Conservation (phyloP, 2,888 invertebrate genomes). For the Caradrina kadenii region DNA sequence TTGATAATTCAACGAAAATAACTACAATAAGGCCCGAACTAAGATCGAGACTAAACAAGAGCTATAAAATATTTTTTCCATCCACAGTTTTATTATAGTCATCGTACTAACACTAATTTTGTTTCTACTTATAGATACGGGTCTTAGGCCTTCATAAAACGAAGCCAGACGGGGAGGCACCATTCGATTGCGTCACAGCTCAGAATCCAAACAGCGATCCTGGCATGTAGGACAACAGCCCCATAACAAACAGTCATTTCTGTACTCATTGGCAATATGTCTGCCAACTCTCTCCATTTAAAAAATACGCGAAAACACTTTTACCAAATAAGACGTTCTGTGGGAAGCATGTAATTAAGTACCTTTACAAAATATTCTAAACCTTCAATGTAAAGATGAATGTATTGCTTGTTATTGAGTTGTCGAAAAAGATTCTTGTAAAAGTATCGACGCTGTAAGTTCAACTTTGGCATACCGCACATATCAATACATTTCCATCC, state of each 20-base stretch:
- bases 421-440: neutral
- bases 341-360: neutral
- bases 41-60: constrained; percentile 22
- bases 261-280: constrained; percentile 60
- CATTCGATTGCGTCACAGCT: constrained; percentile 69
- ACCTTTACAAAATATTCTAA: neutral
- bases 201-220: constrained; percentile 68
- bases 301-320: constrained; percentile 43
- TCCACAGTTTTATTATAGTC: constrained; percentile 30
- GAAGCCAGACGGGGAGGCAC: constrained; percentile 79
- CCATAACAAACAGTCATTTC: constrained; percentile 68
- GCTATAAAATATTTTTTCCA: constrained; percentile 11
- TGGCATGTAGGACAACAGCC: constrained; percentile 74
- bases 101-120: constrained; percentile 38
- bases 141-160: constrained; percentile 61
- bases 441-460: neutral
- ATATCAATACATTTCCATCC: constrained; percentile 19
- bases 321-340: constrained; percentile 20
- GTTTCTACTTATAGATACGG: constrained; percentile 54
- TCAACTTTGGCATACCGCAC: constrained; percentile 13
- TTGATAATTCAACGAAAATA: constrained; percentile 16
- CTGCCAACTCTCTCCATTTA: constrained; percentile 59
- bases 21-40: constrained; percentile 1
- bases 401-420: neutral
- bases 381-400: neutral